Evolutionary conservation across 2,888 invertebrate species (phyloP).

Genomic region (Halictus ligatus): DNA sequence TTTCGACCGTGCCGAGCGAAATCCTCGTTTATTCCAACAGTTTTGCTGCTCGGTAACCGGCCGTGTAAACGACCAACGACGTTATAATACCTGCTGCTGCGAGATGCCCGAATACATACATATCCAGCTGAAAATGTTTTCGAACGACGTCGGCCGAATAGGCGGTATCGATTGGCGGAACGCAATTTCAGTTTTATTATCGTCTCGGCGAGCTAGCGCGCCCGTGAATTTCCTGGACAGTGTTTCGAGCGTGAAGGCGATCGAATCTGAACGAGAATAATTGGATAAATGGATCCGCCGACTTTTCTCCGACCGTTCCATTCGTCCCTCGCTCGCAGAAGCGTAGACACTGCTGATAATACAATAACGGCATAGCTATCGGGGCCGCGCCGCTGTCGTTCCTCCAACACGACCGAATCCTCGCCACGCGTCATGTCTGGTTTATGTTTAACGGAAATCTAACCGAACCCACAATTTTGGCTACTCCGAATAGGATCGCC

Average conservation of each 20-base stretch:
- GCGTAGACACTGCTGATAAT: conserved; percentile 65
- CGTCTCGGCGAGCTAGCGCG: neutral
- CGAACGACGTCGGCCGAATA: neutral
- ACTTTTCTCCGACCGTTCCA: conserved; percentile 38
- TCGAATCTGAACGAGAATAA: conserved; percentile 44
- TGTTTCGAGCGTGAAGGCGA: conserved; percentile 7
- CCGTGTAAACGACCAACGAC: conserved; percentile 18
- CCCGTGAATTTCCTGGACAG: neutral
- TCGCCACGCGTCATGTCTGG: conserved; percentile 52
- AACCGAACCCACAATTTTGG: neutral
- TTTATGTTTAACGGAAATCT: neutral
- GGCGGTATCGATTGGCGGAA: neutral
- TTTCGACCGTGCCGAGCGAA: neutral
- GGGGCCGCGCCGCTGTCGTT: conserved; percentile 17
- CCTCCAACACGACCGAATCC: conserved; percentile 54
- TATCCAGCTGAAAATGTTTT: neutral
- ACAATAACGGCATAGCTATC: conserved; percentile 63
- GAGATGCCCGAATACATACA: neutral
- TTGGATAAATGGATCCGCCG: conserved; percentile 57
- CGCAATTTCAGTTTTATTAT: conserved; percentile 25
- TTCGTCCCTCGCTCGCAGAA: conserved; percentile 32
- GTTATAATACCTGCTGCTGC: neutral
- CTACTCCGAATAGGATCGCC: too few relatives aligned
- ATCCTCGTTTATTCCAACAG: conserved; percentile 1
- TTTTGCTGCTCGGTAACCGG: neutral